Evolutionary conservation across 2,113 vertebrate species (phyloP), one percentile per base, ranked within the genome.

Genomic region (Empidonax alnorum): DNA sequence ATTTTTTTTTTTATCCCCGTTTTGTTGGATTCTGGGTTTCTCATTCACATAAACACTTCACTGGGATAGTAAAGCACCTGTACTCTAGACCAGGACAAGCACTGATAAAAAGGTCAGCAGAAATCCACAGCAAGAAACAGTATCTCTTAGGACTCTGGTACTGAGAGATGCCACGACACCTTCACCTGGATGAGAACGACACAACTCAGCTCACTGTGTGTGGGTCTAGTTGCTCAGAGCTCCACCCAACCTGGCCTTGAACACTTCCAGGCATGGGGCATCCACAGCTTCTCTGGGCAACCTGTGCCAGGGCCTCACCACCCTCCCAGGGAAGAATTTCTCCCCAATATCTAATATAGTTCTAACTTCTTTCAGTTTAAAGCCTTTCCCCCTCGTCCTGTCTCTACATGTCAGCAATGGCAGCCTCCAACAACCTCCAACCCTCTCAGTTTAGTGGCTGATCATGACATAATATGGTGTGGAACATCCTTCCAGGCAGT

Each of bases 241-340:
- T 35, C 18, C 0, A 0, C 41, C 49, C 31, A 42, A 2, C 7
- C 47, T 35, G 30, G 24, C 41, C 10, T 62, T 18, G 55, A 0
- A 47, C 30, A 55, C 7, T 49, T 42, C 9, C 25, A 83, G n/a
- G 47, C 14, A 62, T 35, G 21, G 18, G 3, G 12, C 9, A 63
- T 0, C 11, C 47, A 69, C 11, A 69, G n/a, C 25, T 15, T 18
- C 41, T 18, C 62, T 44, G 28, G 28, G 28, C 7, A 81, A 4
- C 12, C 7, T 35, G 11, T 35, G n/a, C 14, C 55, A 75, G 6
- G 16, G 10, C 25, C 6, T 49, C 6, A 5, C 1, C 4, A 56
- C 3, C 10, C 49, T 10, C 27, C 37, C 2, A 49, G 31, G 18
- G 25, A 49, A 16, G 27, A 23, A 11, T 5, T 84, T 11, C 18